These are phyloP conservation scores for Oceanodroma tethys DNA, from an alignment of 2,113 vertebrate species.

Conservation along the genomic window DNA sequence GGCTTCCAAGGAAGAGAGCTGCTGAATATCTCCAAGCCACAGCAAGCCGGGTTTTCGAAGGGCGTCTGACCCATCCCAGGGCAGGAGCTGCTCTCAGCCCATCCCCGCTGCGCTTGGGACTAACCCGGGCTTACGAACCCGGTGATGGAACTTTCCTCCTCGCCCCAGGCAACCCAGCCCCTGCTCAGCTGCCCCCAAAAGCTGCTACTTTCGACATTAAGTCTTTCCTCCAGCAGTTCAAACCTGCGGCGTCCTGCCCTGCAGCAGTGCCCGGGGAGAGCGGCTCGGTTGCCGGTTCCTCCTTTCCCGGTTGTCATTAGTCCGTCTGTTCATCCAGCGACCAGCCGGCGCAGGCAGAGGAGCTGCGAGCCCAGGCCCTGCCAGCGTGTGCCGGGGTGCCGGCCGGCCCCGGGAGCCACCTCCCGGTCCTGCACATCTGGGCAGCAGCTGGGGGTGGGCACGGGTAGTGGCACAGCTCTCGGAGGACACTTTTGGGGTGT, in stretches of 20 bases:
- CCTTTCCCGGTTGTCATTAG: neutral
- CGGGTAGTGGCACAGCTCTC: neutral
- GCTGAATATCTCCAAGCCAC: neutral
- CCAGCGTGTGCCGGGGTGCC: neutral
- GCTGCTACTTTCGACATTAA: neutral
- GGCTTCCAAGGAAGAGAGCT: neutral
- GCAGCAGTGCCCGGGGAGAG: neutral
- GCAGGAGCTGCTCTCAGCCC: neutral
- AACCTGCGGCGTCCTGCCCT: neutral
- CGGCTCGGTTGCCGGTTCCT: accelerated
- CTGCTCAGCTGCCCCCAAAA: neutral
- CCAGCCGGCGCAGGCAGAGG: neutral
- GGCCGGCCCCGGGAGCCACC: neutral
- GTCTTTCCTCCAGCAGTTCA: neutral
- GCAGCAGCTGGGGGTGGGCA: neutral
- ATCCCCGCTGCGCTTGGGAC: accelerated
- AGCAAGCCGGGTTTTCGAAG: neutral
- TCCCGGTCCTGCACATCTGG: neutral
- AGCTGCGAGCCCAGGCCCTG: neutral
- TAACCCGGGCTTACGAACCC: accelerated
- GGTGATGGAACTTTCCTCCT: neutral
- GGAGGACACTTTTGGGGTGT: neutral
- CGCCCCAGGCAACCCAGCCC: neutral
- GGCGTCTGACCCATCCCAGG: neutral
- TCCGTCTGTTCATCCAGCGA: neutral